These are phyloP conservation scores for Leptinotarsa haldemani DNA, from an alignment of 2,888 invertebrate species.

Conservation along the genomic window DNA sequence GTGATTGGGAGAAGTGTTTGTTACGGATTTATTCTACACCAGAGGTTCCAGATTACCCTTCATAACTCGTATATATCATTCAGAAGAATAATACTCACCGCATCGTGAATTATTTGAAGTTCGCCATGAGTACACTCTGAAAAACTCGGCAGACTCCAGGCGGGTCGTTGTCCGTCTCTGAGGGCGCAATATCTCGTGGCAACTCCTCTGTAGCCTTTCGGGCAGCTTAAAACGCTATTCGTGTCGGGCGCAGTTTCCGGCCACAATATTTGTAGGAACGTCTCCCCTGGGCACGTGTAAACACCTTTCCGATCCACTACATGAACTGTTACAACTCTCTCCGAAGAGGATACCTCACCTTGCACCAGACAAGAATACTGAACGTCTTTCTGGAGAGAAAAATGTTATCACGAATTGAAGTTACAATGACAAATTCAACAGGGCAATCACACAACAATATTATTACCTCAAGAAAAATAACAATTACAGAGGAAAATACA, in stretches of 20 bases:
- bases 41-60: no score
- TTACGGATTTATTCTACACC: no score
- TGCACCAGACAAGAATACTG: constrained; percentile 81
- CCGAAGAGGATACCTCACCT: constrained; percentile 65
- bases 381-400: constrained; percentile 69
- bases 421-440: no score
- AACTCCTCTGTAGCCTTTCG: constrained; percentile 68
- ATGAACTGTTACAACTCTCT: constrained; percentile 74
- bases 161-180: constrained; percentile 73
- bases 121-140: constrained; percentile 72
- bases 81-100: constrained; percentile 39
- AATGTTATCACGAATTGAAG: no score
- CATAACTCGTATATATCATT: no score
- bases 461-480: no score
- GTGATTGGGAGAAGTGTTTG: no score
- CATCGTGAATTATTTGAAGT: constrained; percentile 41
- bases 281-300: constrained; percentile 70
- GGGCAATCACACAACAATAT: no score
- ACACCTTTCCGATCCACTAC: constrained; percentile 72
- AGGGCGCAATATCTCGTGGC: constrained; percentile 71
- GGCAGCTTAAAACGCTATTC: constrained; percentile 75
- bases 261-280: constrained; percentile 73
- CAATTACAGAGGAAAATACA: no score
- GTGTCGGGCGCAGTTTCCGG: constrained; percentile 80
- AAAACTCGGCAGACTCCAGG: constrained; percentile 83